Conservation (phyloP, 2,113 vertebrate genomes). For the Phyllostomus hastatus region DNA sequence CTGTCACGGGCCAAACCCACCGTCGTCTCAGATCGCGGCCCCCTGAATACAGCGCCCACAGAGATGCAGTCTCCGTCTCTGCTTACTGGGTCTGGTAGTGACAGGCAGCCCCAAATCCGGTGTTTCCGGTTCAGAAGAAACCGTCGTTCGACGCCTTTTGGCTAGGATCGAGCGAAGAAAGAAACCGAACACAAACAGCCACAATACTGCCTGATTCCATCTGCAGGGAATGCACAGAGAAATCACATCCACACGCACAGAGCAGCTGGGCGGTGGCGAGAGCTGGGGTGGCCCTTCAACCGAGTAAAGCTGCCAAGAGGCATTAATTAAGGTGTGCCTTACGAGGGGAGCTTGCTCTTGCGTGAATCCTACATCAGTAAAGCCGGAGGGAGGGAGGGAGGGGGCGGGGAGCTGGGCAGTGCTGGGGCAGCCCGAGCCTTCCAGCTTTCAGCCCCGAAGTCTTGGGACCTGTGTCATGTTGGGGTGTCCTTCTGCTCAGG, state of each 20-base stretch:
- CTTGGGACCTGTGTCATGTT: fast-evolving
- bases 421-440: not conserved
- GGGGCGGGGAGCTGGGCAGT: fast-evolving
- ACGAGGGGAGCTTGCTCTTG: too few relatives aligned
- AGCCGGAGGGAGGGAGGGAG: not conserved
- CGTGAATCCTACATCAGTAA: not conserved
- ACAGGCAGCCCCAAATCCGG: too few relatives aligned
- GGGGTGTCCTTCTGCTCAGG: not conserved
- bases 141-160: too few relatives aligned
- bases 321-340: not conserved
- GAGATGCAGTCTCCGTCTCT: too few relatives aligned
- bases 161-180: too few relatives aligned
- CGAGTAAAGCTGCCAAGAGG: not conserved
- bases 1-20: too few relatives aligned
- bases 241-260: fast-evolving
- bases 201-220: fast-evolving
- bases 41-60: too few relatives aligned
- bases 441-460: not conserved
- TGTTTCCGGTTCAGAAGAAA: too few relatives aligned
- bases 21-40: too few relatives aligned
- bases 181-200: not conserved
- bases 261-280: not conserved
- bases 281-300: not conserved
- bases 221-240: too few relatives aligned
- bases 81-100: too few relatives aligned